Evolutionary conservation across 2,797 vertebrate species (phyloP).

Genomic region (Orestias chungarensis): DNA sequence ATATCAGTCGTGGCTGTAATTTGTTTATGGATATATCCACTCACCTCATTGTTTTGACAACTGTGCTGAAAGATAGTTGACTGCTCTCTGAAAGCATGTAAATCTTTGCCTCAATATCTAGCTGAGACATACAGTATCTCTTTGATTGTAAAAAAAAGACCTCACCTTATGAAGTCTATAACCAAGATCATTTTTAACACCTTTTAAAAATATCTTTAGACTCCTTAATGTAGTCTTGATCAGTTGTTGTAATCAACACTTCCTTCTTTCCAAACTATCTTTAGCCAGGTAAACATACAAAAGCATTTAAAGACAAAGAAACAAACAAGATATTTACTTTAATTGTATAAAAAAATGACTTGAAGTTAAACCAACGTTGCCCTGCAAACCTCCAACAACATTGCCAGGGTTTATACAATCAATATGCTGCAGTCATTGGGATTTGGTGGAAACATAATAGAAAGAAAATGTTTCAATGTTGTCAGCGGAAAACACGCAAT

Average conservation of each 20-base stretch:
- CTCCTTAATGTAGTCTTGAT: background rate
- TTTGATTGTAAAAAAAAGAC: background rate
- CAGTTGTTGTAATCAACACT: background rate
- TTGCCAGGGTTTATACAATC: no score
- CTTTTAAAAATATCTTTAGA: background rate
- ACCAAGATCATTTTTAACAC: background rate
- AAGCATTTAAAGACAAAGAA: background rate
- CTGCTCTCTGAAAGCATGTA: conserved; percentile 1
- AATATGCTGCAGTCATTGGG: no score
- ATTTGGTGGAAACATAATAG: no score
- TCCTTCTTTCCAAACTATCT: background rate
- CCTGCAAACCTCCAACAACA: no score
- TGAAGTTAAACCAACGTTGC: no score
- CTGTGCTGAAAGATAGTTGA: background rate
- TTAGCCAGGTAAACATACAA: background rate
- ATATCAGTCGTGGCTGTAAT: background rate
- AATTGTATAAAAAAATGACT: background rate
- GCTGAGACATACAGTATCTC: background rate
- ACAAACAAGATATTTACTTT: background rate
- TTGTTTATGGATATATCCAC: background rate
- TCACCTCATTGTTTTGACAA: conserved; percentile 3
- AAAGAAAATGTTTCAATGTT: no score
- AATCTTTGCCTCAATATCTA: conserved; percentile 1
- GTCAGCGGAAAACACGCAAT: no score
- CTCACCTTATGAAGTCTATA: background rate